Percentiles rank a stretch among this genome's conserved stretches.
phyloP scores from a whole-genome alignment of 2,113 vertebrate species.

The Neogobius melanostomus region DNA sequence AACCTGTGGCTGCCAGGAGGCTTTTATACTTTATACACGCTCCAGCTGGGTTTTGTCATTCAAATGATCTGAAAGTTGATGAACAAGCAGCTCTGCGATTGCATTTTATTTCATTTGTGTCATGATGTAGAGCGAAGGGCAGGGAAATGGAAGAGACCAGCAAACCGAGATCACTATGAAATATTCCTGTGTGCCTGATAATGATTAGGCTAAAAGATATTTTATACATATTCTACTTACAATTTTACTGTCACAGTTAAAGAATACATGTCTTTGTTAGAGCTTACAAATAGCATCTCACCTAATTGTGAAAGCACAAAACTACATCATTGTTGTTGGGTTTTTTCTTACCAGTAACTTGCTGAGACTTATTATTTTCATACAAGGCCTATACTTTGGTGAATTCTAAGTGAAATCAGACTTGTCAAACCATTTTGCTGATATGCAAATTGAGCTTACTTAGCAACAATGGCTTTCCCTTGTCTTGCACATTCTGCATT shows the following conservation, averaged over 20 bases:
- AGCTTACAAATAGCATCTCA: no score
- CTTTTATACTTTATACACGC: slow-evolving; percentile 71
- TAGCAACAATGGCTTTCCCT: slow-evolving; percentile 63
- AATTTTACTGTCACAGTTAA: no score
- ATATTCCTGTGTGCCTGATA: slow-evolving; percentile 13
- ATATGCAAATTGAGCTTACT: slow-evolving; percentile 70
- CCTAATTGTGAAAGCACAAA: no score
- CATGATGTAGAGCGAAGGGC: slow-evolving; percentile 45
- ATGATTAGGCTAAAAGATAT: not conserved
- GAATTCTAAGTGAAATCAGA: slow-evolving; percentile 67
- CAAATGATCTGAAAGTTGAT: slow-evolving; percentile 72
- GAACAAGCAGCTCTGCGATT: slow-evolving; percentile 72
- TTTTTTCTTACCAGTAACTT: no score
- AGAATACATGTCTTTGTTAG: no score
- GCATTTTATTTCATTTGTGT: slow-evolving; percentile 62
- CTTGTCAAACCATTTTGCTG: slow-evolving; percentile 65
- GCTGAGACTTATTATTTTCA: no score
- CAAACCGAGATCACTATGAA: slow-evolving; percentile 15
- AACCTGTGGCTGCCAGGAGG: slow-evolving; percentile 54
- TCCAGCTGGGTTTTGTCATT: slow-evolving; percentile 69
- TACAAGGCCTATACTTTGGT: not conserved
- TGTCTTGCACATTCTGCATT: slow-evolving; percentile 69
- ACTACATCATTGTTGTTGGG: no score
- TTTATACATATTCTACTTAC: no score
- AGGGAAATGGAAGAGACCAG: slow-evolving; percentile 42